Base-by-base conservation (phyloP, 2,797 vertebrate genomes). In the Muraenolepis orangiensis region DNA sequence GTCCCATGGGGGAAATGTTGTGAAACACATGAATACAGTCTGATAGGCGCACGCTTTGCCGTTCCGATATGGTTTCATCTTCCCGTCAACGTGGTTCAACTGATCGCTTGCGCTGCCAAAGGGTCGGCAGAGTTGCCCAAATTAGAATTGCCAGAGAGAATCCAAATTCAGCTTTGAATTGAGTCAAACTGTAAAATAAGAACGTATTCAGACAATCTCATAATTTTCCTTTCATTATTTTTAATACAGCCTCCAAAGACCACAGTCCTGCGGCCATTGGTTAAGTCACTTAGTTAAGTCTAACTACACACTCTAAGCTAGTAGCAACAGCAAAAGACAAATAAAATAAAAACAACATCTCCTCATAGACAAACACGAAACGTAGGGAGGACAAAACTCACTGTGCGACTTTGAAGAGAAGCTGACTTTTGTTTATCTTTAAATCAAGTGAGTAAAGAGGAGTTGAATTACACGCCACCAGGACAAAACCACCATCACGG, bases 401-500 rank as follows among this genome's bases (percentile, higher is more conserved):
- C 12, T 51, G 42, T 51, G 18, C 42, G 13, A 20, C 76, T 86
- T 85, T 81, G 78, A 88, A 81, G 80, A 67, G n/a, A 0, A 32
- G 40, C 73, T 70, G 74, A 75, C 82, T 81, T 86, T 78, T 87
- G 82, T 89, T 88, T 84, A 87, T 80, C 79, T 30, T 42, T 80
- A 70, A 76, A 13, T 66, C 30, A 23, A 31, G 71, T n/a, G n/a
- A n/a, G 51, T 82, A 77, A 46, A 46, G 40, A 18, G 14, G 11
- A 77, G 71, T 68, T 66, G 72, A 77, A 72, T 77, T 66, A 81
- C 23, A 81, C 70, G 79, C 66, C 72, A 34, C 26, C 66, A 77
- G 57, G 42, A 82, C 74, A 70, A n/a, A 81, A 76, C 75, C 57
- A 72, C 80, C 74, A 78, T 76, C 72, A 42, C 42, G 42, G 61